Percentiles rank a stretch among this genome's conserved stretches.
Evolutionary conservation across 2,113 vertebrate species (phyloP).

Genomic region (Catharus minimus): DNA sequence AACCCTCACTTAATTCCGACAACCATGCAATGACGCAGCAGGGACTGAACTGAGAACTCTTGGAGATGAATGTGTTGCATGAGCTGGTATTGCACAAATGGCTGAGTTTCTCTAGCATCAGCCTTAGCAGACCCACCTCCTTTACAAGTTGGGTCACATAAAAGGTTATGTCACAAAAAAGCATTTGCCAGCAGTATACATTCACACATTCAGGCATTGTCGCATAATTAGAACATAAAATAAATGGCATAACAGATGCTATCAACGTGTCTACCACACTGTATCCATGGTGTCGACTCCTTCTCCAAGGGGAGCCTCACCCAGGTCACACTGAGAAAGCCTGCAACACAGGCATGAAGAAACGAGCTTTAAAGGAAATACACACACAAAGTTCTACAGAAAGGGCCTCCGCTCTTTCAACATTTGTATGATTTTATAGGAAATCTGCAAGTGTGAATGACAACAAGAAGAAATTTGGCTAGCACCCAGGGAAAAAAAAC

Average conservation of each 20-base stretch:
- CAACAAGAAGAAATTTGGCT: conserved; percentile 30
- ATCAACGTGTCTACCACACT: conserved; percentile 24
- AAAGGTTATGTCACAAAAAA: neutral
- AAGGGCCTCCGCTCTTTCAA: neutral
- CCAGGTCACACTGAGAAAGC: neutral
- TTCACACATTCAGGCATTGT: neutral
- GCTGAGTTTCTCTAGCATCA: neutral
- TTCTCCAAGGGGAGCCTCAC: neutral
- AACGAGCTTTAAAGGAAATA: neutral
- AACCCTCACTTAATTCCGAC: neutral
- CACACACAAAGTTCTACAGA: neutral
- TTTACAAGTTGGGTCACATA: neutral
- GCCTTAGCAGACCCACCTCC: neutral
- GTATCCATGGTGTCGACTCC: neutral
- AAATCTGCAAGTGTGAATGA: conserved; percentile 35
- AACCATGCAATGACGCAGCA: neutral
- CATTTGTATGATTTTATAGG: conserved; percentile 4
- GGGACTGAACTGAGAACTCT: neutral
- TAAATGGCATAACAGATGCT: neutral
- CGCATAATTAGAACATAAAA: neutral
- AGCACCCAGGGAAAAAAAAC: neutral
- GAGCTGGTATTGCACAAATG: neutral
- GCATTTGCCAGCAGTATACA: neutral
- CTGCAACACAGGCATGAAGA: neutral
- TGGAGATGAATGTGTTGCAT: neutral